phyloP scores from a whole-genome alignment of 2,113 vertebrate species.

The Sinosuthora webbiana region DNA sequence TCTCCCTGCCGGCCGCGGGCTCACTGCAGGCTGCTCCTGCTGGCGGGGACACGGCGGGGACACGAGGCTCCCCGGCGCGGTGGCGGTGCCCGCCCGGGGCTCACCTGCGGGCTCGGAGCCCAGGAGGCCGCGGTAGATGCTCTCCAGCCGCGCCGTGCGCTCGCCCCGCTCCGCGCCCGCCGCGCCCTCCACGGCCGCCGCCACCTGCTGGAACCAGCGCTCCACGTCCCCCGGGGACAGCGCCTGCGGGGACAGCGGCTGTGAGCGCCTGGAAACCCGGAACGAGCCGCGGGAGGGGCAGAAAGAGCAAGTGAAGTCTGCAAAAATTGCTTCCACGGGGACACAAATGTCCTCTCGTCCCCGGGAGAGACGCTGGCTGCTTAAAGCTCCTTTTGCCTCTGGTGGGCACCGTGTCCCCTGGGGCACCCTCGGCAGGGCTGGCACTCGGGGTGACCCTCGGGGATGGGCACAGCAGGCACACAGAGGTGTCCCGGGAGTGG shows the following conservation, averaged over 20 bases:
- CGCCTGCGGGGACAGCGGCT: slow-evolving; percentile 58
- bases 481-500: not conserved
- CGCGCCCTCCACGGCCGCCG: slow-evolving; percentile 74
- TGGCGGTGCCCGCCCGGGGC: rapidly evolving
- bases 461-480: not conserved
- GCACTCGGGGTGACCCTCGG: not conserved
- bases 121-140: slow-evolving; percentile 78
- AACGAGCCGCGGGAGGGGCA: slow-evolving; percentile 21
- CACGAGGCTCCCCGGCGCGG: not conserved
- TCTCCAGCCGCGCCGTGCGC: slow-evolving; percentile 71
- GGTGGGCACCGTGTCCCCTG: not conserved
- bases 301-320: not conserved
- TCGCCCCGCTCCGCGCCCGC: not conserved
- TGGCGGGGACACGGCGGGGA: not conserved
- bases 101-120: slow-evolving; percentile 65
- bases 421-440: not conserved
- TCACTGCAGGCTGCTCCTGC: not conserved
- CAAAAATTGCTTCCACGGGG: not conserved
- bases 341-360: not conserved
- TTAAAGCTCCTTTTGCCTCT: not conserved
- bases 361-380: not conserved
- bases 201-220: slow-evolving; percentile 83
- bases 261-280: not conserved
- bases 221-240: slow-evolving; percentile 70
- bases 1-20: not conserved